A percentile compares a stretch with the other conserved stretches of the same genome.
These are phyloP conservation scores for Copsychus sechellarum DNA, from an alignment of 2,113 vertebrate genomes.

Conservation along the genomic window DNA sequence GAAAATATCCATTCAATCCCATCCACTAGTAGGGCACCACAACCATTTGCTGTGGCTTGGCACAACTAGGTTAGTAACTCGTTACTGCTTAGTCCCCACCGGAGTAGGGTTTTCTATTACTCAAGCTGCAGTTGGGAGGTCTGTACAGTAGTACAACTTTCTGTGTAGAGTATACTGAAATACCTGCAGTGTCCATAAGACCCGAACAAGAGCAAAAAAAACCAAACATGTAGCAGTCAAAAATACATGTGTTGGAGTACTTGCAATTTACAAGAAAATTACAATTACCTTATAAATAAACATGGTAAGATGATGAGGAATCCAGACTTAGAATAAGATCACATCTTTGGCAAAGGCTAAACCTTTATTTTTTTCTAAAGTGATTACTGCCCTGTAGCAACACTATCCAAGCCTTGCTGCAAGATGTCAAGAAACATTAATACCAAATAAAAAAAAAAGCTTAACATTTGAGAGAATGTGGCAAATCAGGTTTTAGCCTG, in stretches of 20 bases:
- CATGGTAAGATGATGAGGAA: background rate
- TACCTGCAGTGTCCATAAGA: background rate
- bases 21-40: background rate
- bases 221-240: background rate
- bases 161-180: background rate
- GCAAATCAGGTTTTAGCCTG: constrained; percentile 53
- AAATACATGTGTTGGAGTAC: background rate
- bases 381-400: background rate
- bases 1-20: background rate
- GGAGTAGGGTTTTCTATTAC: background rate
- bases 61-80: constrained; percentile 24
- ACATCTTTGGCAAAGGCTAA: background rate
- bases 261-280: background rate
- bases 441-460: background rate
- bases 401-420: background rate
- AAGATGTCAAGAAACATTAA: constrained; percentile 53
- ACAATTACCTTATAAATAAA: background rate
- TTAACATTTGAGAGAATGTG: constrained; percentile 27
- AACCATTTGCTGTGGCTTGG: background rate
- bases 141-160: background rate
- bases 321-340: background rate
- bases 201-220: background rate
- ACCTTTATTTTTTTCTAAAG: background rate
- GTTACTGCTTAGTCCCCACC: background rate
- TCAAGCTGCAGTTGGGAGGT: background rate